Evolutionary conservation across 2,113 vertebrate species (phyloP).

Genomic region (Emydocephalus ijimae): DNA sequence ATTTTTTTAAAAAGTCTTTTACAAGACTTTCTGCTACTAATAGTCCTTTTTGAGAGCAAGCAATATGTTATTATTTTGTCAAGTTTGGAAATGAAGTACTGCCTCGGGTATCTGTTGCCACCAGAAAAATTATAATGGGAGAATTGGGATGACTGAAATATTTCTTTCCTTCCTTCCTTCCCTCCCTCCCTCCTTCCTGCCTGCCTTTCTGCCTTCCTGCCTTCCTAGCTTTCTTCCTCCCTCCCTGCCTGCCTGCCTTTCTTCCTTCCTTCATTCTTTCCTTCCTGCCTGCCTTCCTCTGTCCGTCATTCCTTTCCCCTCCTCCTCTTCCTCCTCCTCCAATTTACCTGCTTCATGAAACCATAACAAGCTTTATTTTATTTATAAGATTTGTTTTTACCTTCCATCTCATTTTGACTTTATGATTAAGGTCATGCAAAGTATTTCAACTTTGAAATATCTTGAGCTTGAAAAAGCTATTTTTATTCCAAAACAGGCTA

Average conservation of each 20-base stretch:
- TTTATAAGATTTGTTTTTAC: neutral
- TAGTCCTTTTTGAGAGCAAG: neutral
- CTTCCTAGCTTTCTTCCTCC: too few species aligned
- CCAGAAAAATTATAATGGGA: neutral
- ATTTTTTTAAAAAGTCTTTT: too few species aligned
- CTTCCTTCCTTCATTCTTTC: neutral
- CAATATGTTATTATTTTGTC: neutral
- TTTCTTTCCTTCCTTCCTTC: neutral
- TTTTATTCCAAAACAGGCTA: neutral
- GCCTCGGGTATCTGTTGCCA: neutral
- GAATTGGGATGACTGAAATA: neutral
- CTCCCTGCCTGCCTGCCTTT: neutral
- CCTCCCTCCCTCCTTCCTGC: neutral
- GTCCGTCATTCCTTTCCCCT: too few species aligned
- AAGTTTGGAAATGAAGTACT: neutral
- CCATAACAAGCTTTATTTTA: neutral
- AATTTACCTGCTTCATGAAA: neutral
- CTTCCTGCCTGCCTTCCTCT: neutral
- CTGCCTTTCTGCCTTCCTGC: too few species aligned
- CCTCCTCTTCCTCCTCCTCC: neutral
- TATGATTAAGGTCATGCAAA: neutral
- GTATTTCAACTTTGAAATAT: neutral
- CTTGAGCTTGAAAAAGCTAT: neutral
- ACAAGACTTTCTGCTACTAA: neutral
- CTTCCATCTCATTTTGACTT: neutral